Base-by-base conservation (phyloP, 2,113 vertebrate genomes). In the Sturnira hondurensis region DNA sequence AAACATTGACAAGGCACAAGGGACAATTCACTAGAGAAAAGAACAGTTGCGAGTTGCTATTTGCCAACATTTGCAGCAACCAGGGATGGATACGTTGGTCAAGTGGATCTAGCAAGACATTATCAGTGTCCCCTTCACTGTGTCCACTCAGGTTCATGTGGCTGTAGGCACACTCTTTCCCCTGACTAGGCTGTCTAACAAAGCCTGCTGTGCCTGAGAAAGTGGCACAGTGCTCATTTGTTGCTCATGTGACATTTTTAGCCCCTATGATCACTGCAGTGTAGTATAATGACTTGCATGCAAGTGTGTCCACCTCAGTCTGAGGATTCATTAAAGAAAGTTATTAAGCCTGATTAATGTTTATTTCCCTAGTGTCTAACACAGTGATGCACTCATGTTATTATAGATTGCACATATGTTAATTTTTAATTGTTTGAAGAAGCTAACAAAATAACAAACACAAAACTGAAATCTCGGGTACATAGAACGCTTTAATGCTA, bases 331-430 rank as follows among this genome's bases (percentile, higher is more conserved):
- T 65, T 87, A 41, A 52, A 33, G 24, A 36, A 65, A 89, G 33
- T 52, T 89, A 91, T 87, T 77, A 74, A 89, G 31, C 65, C 31
- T 81, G 9, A 83, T 80, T 90, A 94, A 94, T 88, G 13, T 61
- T 80, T 76, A 76, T 80, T 92, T 96, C n/a, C 45, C 78, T 26
- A 43, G 10, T 33, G 26, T 19, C 24, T 10, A 83, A 45, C 41
- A 50, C 14, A 80, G 36, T 65, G 31, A 93, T 76, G 10, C 13
- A 74, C 84, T 50, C 5, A 38, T 68, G 3, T 36, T 92, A 36
- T 81, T 92, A 84, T 43, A 14, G 8, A 52, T 56, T 54, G 7
- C 1, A 65, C 33, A 19, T 28, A 52, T 6, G 16, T 77, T 91
- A 68, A 36, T 63, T 56, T 67, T 93, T 47, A 43, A 50, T 87